Conservation (phyloP, 2,888 invertebrate species). For the Sclerodermus sp. region DNA sequence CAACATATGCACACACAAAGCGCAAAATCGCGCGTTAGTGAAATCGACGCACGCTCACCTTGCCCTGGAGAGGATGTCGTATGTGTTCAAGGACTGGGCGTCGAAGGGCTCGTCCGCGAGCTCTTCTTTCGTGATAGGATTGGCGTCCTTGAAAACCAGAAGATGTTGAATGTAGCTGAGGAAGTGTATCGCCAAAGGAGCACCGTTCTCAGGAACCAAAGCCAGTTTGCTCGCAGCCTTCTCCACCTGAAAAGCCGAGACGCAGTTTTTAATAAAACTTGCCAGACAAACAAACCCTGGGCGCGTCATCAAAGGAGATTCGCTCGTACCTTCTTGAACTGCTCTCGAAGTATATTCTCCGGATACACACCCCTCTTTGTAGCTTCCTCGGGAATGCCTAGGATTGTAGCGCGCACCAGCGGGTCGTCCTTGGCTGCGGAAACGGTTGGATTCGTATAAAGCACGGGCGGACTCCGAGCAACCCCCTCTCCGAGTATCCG, state of each 20-base stretch:
- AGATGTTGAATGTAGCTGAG: conserved; percentile 89
- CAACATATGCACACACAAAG: neutral
- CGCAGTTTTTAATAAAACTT: neutral
- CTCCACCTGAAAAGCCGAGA: conserved; percentile 63
- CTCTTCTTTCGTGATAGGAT: conserved; percentile 74
- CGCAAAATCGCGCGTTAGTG: too few species aligned
- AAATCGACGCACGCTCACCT: conserved; percentile 61
- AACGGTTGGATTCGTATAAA: too few species aligned
- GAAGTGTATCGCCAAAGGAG: conserved; percentile 78
- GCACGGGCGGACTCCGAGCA: too few species aligned
- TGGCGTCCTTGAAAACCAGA: conserved; percentile 70
- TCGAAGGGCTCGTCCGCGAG: conserved; percentile 74
- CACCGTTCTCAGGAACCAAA: conserved; percentile 85
- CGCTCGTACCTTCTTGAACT: conserved; percentile 75
- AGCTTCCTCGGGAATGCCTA: conserved; percentile 77
- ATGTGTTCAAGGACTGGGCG: conserved; percentile 76
- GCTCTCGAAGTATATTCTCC: conserved; percentile 81
- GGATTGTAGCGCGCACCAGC: conserved; percentile 76
- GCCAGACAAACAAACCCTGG: conserved; percentile 1
- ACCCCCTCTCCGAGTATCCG: too few species aligned
- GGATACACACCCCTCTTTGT: conserved; percentile 82
- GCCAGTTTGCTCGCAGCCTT: conserved; percentile 81
- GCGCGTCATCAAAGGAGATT: too few species aligned
- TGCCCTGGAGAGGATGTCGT: conserved; percentile 86
- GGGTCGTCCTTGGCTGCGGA: conserved; percentile 76